Percentiles rank a stretch among this genome's conserved stretches.
Conservation (phyloP, 2,888 invertebrate genomes). For the Parasteatoda lunata region DNA sequence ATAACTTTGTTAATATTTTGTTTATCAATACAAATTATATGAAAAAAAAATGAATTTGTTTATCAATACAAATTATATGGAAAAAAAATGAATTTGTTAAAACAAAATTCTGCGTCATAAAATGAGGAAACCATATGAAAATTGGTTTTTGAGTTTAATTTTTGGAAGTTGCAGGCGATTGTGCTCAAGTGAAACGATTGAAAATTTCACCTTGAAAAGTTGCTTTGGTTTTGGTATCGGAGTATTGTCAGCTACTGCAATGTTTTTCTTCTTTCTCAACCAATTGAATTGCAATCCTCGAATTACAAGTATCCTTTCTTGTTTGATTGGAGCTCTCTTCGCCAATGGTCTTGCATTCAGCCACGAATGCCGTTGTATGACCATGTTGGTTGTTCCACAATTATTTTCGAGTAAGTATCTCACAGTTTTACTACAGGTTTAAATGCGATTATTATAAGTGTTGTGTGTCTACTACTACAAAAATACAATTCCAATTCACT, state of each 20-base stretch:
- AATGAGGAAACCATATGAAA: no score
- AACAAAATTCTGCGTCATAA: no score
- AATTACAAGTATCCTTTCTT: constrained; percentile 80
- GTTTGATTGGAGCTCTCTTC: constrained; percentile 79
- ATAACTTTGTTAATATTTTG: no score
- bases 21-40: no score
- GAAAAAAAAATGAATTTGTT: no score
- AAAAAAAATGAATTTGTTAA: no score
- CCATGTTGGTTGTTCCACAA: constrained; percentile 41
- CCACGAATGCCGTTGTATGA: constrained; percentile 77
- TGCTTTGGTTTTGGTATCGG: constrained; percentile 81
- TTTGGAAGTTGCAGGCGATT: constrained; percentile 29
- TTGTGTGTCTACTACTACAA: background rate
- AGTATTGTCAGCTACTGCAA: constrained; percentile 80
- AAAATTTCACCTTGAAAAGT: constrained; percentile 81
- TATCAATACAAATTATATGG: no score
- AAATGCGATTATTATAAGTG: background rate
- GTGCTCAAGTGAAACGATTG: constrained; percentile 76
- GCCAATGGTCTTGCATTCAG: constrained; percentile 83
- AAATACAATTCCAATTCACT: no score
- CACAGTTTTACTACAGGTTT: no score
- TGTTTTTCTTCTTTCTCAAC: constrained; percentile 82
- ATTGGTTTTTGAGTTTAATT: no score
- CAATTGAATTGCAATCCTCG: constrained; percentile 80
- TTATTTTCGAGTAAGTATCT: constrained; percentile 59